Percentiles rank a stretch among this genome's conserved stretches.
Conservation (phyloP, 2,113 vertebrate genomes). For the Urocynchramus pylzowi region DNA sequence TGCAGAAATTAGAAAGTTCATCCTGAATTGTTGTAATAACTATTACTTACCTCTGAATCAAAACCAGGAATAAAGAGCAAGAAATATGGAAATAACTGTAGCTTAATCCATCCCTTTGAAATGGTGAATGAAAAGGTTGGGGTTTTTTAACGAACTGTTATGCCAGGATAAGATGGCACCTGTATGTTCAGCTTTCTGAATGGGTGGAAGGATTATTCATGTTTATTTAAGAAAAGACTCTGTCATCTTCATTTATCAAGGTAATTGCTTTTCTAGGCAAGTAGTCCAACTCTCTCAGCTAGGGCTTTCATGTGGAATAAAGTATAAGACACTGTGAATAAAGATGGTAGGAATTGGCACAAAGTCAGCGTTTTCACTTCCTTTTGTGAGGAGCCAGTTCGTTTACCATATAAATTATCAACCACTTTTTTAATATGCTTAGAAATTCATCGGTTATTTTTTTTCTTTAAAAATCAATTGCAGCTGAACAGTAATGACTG, state of each 20-base stretch:
- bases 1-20: slow-evolving; percentile 47
- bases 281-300: neutral
- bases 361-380: slow-evolving; percentile 16
- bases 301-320: slow-evolving; percentile 4
- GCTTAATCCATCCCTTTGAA: slow-evolving; percentile 13
- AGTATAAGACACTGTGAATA: neutral
- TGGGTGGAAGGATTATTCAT: neutral
- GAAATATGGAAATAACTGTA: slow-evolving; percentile 27
- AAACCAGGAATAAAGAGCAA: neutral
- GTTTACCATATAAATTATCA: slow-evolving; percentile 14
- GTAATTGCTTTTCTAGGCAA: slow-evolving; percentile 15
- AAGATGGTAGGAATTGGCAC: neutral
- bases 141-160: neutral
- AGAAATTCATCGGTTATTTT: neutral
- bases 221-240: slow-evolving; percentile 18
- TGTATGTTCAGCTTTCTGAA: neutral
- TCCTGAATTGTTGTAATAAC: slow-evolving; percentile 37
- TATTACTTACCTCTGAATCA: slow-evolving; percentile 35
- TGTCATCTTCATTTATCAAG: slow-evolving; percentile 13
- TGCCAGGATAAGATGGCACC: neutral
- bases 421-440: neutral
- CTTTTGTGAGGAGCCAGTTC: slow-evolving; percentile 6
- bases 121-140: neutral
- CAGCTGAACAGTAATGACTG: neutral
- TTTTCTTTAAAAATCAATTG: neutral